These are phyloP conservation scores for Trissolcus basalis DNA, from an alignment of 1,140 invertebrate genomes.

Conservation along the genomic window DNA sequence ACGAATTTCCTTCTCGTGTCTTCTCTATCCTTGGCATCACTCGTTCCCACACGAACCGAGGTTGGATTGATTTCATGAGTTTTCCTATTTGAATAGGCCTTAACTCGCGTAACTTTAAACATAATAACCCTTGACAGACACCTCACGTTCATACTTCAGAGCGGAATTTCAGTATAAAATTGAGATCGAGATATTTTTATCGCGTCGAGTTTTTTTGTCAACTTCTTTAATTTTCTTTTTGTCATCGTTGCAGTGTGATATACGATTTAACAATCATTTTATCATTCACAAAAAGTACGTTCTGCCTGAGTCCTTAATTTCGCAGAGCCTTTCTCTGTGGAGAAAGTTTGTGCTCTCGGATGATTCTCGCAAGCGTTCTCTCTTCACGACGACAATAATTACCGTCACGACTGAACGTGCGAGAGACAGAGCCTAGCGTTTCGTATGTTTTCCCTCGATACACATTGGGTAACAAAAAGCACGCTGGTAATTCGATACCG, in stretches of 20 bases:
- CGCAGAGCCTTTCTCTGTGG: slow-evolving; percentile 44
- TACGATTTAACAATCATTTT: slow-evolving; percentile 30
- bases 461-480: slow-evolving; percentile 46
- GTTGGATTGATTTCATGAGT: slow-evolving; percentile 43
- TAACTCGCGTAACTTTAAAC: not conserved
- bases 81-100: slow-evolving; percentile 42
- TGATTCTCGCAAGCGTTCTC: slow-evolving; percentile 48
- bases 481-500: slow-evolving; percentile 46
- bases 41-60: slow-evolving; percentile 52
- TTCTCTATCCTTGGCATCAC: slow-evolving; percentile 21
- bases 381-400: slow-evolving; percentile 57
- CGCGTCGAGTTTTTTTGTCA: slow-evolving; percentile 25
- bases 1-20: slow-evolving; percentile 64
- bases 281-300: slow-evolving; percentile 27
- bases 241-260: not conserved
- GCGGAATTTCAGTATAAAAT: not conserved
- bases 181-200: not conserved
- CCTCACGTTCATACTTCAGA: not conserved
- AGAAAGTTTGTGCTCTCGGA: slow-evolving; percentile 46
- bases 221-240: slow-evolving; percentile 24
- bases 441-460: slow-evolving; percentile 56
- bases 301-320: slow-evolving; percentile 30
- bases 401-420: slow-evolving; percentile 57
- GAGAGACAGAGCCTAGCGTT: slow-evolving; percentile 40
- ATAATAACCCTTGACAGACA: slow-evolving; percentile 2